These are phyloP conservation scores for Anorthoa munda DNA, from an alignment of 2,888 invertebrate species.

Conservation along the genomic window DNA sequence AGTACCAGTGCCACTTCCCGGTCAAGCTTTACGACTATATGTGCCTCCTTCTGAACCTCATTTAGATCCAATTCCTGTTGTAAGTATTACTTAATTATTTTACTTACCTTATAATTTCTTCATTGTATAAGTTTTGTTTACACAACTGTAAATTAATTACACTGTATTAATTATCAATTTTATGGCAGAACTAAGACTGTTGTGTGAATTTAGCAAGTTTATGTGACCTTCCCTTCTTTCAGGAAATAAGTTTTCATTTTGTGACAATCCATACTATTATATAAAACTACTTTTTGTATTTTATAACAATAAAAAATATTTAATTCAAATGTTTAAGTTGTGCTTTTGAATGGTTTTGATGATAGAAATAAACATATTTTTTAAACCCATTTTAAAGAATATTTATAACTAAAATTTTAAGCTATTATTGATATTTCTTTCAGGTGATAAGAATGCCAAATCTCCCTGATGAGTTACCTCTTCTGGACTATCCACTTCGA, in stretches of 20 bases:
- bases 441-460: constrained; percentile 94
- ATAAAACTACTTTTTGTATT: no score
- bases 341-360: neutral
- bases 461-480: constrained; percentile 96
- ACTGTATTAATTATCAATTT: neutral
- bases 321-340: neutral
- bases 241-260: neutral
- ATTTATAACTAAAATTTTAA: neutral
- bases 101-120: neutral
- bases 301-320: neutral
- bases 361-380: neutral
- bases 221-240: neutral
- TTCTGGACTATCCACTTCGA: constrained; percentile 97
- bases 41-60: constrained; percentile 93
- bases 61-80: constrained; percentile 92
- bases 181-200: neutral
- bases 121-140: neutral
- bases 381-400: neutral
- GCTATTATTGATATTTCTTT: constrained; percentile 59
- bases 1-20: constrained; percentile 97
- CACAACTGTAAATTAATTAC: neutral
- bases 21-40: constrained; percentile 95
- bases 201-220: neutral
- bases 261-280: neutral
- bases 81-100: constrained; percentile 74